Base-by-base conservation (phyloP, 2,113 vertebrate genomes). In the Neodontobutis hainanensis region DNA sequence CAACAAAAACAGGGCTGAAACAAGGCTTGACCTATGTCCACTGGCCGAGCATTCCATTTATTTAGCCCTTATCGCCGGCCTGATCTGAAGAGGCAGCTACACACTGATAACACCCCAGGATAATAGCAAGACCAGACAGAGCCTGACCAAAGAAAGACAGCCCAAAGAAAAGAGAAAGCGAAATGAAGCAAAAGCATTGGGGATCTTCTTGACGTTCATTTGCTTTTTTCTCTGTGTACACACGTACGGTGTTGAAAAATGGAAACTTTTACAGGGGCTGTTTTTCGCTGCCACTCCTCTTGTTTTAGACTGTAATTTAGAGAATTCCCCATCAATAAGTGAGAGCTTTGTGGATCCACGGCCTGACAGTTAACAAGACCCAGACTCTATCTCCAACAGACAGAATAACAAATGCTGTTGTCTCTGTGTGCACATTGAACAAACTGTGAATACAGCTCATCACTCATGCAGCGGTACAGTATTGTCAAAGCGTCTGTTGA, bases 21-120 rank as follows among this genome's bases (percentile, higher is more conserved):
- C 85, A 88, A 85, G 81, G 80, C 78, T 85, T 91, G 89, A 91
- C 90, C 89, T 85, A 84, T 88, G 86, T 89, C 87, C 88, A 86
- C 78, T 69, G 80, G 84, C 89, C 86, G 84, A 88, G 78, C 85
- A 87, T 85, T 87, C 87, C 87, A 92, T 90, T 91, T 88, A 90
- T 91, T 89, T 88, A 85, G 78, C 77, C 87, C 84, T 86, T 87
- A 91, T 89, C 86, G 68, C 78, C 42, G 68, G 55, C 69, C 83
- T 85, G 87, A 90, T 90, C 87, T 85, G 85, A 90, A 79, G 82
- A 89, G 80, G 86, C 80, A 87, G 85, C 89, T 85, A 87, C 89
- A 89, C 82, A 76, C 86, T 84, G 89, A 91, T 89, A 92, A 87
- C 66, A 72, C 91, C 86, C 66, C 84, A 70, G 87, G 90, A 89